phyloP scores from a whole-genome alignment of 2,888 invertebrate genomes.

The Agriopis leucophaearia region DNA sequence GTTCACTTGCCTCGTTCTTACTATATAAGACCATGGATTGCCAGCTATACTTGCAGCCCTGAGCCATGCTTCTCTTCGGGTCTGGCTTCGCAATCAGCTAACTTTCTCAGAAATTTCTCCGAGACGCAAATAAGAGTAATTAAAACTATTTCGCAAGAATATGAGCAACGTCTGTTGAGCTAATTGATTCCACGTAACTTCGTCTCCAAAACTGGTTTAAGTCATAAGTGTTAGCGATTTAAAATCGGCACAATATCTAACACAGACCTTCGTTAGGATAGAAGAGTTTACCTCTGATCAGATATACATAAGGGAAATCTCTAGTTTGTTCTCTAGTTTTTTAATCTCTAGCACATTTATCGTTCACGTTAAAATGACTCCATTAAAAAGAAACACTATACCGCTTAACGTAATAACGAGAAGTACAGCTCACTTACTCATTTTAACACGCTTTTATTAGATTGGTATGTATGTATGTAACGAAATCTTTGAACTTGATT shows the following conservation, averaged over 20 bases:
- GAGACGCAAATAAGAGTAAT: neutral
- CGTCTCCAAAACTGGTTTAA: neutral
- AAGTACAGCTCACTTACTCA: no score
- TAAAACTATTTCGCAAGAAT: slow-evolving; percentile 15
- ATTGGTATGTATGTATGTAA: no score
- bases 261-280: neutral
- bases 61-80: neutral
- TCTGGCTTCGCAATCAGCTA: neutral
- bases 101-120: slow-evolving; percentile 3
- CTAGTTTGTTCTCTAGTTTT: no score
- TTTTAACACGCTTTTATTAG: no score
- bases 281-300: no score
- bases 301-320: no score
- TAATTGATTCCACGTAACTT: slow-evolving; percentile 21
- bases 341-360: no score
- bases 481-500: no score
- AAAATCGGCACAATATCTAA: no score
- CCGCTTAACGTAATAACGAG: no score
- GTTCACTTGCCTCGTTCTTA: neutral
- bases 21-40: neutral
- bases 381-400: no score
- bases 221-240: slow-evolving; percentile 2
- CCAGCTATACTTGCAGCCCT: neutral
- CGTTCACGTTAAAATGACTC: no score
- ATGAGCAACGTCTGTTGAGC: slow-evolving; percentile 5